Evolutionary conservation across 2,888 invertebrate genomes (phyloP).

Genomic region (Andrena camellia): DNA sequence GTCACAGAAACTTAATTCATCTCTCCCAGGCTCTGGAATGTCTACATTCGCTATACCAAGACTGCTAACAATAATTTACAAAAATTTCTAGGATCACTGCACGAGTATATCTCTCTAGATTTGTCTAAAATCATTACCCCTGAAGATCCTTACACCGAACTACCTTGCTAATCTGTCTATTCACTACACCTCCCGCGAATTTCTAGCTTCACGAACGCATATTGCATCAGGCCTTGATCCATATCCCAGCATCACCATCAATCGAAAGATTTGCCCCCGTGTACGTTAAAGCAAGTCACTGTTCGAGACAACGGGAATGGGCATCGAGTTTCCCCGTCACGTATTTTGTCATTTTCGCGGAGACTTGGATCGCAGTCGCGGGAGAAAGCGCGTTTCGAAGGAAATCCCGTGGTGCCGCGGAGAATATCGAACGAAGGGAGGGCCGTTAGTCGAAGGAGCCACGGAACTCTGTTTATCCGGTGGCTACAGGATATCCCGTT

Average conservation of each 20-base stretch:
- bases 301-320: slow-evolving; percentile 2
- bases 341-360: slow-evolving; percentile 45
- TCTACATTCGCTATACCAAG: too few relatives aligned
- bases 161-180: too few relatives aligned
- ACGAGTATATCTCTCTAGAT: background rate
- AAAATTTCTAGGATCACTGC: too few relatives aligned
- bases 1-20: too few relatives aligned
- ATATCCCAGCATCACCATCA: slow-evolving; percentile 42
- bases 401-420: slow-evolving; percentile 57
- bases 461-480: slow-evolving; percentile 59
- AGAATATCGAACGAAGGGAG: slow-evolving; percentile 68
- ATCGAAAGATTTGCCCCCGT: slow-evolving; percentile 48
- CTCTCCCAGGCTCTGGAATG: too few relatives aligned
- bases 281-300: background rate
- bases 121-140: background rate
- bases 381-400: slow-evolving; percentile 38
- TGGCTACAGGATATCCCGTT: slow-evolving; percentile 43
- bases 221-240: slow-evolving; percentile 42
- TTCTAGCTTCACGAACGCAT: slow-evolving; percentile 31
- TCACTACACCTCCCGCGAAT: too few relatives aligned
- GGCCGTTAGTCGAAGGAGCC: slow-evolving; percentile 31
- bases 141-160: slow-evolving; percentile 15
- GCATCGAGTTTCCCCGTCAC: slow-evolving; percentile 35
- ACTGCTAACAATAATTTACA: too few relatives aligned
- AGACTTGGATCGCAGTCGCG: slow-evolving; percentile 19